A percentile compares a stretch with the other conserved stretches of the same genome.
Evolutionary conservation across 2,888 invertebrate species (phyloP).

Genomic region (Acrocera orbiculus): DNA sequence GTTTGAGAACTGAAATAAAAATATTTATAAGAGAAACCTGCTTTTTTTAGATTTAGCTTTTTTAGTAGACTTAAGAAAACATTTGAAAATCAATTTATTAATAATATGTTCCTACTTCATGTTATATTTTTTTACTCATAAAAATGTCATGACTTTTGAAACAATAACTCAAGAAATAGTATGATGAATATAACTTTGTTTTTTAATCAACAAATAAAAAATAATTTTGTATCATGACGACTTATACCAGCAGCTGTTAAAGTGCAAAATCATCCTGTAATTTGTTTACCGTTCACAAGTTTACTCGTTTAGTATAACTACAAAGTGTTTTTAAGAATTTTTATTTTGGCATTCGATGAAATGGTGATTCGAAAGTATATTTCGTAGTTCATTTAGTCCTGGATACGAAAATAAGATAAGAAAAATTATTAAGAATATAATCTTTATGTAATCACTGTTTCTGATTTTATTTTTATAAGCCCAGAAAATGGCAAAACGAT

Average conservation of each 20-base stretch:
- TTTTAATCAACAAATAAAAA: constrained; percentile 4
- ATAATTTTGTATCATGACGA: constrained; percentile 3
- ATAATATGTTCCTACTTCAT: constrained; percentile 2
- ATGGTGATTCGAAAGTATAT: constrained; percentile 4
- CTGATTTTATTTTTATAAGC: constrained; percentile 2
- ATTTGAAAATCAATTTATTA: too few relatives aligned
- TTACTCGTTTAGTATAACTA: constrained; percentile 5
- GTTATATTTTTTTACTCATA: constrained; percentile 2
- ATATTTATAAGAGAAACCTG: too few relatives aligned
- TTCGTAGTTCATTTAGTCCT: constrained; percentile 3
- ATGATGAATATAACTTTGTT: constrained; percentile 2
- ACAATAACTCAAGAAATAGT: constrained; percentile 4
- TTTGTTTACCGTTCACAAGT: constrained; percentile 1
- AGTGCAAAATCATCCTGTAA: constrained; percentile 1
- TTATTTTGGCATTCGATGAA: background rate
- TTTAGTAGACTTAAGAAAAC: too few relatives aligned
- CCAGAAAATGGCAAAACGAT: too few relatives aligned
- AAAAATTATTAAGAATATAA: constrained; percentile 3
- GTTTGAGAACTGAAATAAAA: too few relatives aligned
- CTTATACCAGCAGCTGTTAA: constrained; percentile 3
- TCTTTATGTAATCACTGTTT: constrained; percentile 4
- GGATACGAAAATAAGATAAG: constrained; percentile 2
- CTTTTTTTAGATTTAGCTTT: too few relatives aligned
- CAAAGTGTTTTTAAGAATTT: constrained; percentile 1
- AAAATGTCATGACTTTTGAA: constrained; percentile 5